Conservation (phyloP, 2,888 invertebrate species). For the Andrena chrysosceles region DNA sequence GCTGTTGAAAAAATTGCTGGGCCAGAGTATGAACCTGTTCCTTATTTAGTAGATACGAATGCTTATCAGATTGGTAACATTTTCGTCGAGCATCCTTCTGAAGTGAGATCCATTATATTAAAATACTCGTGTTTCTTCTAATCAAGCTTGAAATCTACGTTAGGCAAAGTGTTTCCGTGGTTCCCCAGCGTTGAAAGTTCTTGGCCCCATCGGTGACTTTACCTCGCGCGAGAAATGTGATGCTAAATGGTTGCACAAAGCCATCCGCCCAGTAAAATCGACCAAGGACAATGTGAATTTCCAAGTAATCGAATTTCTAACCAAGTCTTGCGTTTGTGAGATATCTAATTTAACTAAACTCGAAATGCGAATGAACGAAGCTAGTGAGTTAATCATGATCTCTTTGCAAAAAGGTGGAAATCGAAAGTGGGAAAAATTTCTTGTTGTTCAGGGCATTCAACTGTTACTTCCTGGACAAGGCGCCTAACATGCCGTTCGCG, state of each 20-base stretch:
- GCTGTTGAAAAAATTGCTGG: constrained; percentile 69
- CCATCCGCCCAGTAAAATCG: constrained; percentile 64
- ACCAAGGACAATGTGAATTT: constrained; percentile 64
- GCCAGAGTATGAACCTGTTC: constrained; percentile 68
- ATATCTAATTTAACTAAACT: too few relatives aligned
- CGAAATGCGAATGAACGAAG: too few relatives aligned
- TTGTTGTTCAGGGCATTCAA: constrained; percentile 66
- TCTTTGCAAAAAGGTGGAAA: constrained; percentile 49
- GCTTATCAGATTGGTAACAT: constrained; percentile 77
- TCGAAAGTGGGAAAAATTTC: constrained; percentile 42
- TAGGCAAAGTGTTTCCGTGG: constrained; percentile 60
- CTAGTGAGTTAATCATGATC: background rate
- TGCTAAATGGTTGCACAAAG: constrained; percentile 63
- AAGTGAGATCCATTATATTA: constrained; percentile 27
- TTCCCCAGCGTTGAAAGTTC: constrained; percentile 58
- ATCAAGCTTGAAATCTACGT: background rate
- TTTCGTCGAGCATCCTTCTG: constrained; percentile 64
- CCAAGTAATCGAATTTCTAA: constrained; percentile 57
- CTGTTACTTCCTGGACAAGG: constrained; percentile 70
- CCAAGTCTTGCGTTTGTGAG: too few relatives aligned
- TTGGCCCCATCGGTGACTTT: constrained; percentile 74
- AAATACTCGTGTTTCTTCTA: background rate
- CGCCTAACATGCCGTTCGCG: constrained; percentile 60
- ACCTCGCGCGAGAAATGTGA: constrained; percentile 43
- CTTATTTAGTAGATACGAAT: constrained; percentile 73